phyloP scores from a whole-genome alignment of 2,113 vertebrate genomes.

The Nannobrachium achirus region DNA sequence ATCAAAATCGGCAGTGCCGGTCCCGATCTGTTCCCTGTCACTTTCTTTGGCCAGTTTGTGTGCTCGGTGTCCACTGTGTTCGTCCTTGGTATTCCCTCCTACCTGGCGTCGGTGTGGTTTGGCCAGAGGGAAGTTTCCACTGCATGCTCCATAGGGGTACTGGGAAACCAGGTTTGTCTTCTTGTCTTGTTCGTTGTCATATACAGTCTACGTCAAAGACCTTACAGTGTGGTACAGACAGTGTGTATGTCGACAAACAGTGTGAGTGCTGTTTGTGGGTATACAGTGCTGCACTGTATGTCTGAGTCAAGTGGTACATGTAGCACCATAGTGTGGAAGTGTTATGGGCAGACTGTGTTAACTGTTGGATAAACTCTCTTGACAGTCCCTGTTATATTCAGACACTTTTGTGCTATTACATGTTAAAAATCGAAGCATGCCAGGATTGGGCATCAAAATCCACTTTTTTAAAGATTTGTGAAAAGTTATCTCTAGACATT shows the following conservation, averaged over 20 bases:
- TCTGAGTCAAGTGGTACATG: conserved; percentile 23
- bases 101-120: conserved; percentile 89
- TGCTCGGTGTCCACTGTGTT: conserved; percentile 86
- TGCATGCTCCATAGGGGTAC: conserved; percentile 88
- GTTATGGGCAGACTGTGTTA: conserved; percentile 12
- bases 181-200: neutral
- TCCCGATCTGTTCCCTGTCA: conserved; percentile 81
- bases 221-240: neutral
- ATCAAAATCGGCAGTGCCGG: conserved; percentile 85
- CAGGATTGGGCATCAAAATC: no score
- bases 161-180: conserved; percentile 88
- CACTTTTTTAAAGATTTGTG: no score
- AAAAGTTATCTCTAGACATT: no score
- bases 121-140: conserved; percentile 85
- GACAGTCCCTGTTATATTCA: neutral
- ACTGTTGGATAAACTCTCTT: conserved; percentile 15
- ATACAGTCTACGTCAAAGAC: neutral
- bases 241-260: neutral
- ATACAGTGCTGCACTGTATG: conserved; percentile 25
- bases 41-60: conserved; percentile 84
- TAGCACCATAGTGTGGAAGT: conserved; percentile 41
- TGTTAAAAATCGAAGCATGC: no score
- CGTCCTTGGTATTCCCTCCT: conserved; percentile 87
- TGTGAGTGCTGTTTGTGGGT: conserved; percentile 27
- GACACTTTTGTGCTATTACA: no score